A percentile compares a stretch with the other conserved stretches of the same genome.
These are phyloP conservation scores for Malurus leucopterus DNA, from an alignment of 2,797 vertebrate genomes.

Conservation along the genomic window DNA sequence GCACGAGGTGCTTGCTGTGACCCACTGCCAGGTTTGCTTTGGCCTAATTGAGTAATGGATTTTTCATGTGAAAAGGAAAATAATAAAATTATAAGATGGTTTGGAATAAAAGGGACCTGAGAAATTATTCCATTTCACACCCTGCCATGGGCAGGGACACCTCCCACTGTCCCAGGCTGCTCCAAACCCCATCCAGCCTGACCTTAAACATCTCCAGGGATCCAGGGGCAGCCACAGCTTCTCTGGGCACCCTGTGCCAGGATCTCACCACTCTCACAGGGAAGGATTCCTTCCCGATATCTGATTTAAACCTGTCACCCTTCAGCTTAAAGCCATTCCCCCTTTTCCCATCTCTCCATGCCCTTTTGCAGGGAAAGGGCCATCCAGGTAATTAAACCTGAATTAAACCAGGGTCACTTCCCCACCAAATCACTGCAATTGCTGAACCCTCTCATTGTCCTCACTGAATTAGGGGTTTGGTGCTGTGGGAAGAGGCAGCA, in stretches of 20 bases:
- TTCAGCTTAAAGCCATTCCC: background rate
- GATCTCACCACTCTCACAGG: accelerated
- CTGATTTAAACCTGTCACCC: background rate
- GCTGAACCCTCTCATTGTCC: background rate
- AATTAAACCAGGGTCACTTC: conserved; percentile 85
- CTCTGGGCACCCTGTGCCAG: background rate
- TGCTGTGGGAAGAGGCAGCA: background rate
- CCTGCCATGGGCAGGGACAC: accelerated
- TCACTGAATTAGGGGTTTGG: background rate
- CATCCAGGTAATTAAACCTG: conserved; percentile 61
- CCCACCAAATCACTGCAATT: conserved; percentile 68
- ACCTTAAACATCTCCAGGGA: background rate
- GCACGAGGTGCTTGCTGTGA: background rate
- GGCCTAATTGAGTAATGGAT: conserved; percentile 85
- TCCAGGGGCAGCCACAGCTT: background rate
- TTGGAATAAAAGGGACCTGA: background rate
- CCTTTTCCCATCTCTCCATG: background rate
- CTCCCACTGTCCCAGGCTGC: accelerated
- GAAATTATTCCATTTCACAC: background rate
- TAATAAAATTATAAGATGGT: background rate
- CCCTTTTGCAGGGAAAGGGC: background rate
- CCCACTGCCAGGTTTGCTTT: conserved; percentile 77
- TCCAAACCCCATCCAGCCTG: accelerated
- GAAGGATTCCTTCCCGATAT: background rate
- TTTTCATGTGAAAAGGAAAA: conserved; percentile 70